Base-by-base conservation (phyloP, 2,888 invertebrate genomes). In the Meloe dianella region DNA sequence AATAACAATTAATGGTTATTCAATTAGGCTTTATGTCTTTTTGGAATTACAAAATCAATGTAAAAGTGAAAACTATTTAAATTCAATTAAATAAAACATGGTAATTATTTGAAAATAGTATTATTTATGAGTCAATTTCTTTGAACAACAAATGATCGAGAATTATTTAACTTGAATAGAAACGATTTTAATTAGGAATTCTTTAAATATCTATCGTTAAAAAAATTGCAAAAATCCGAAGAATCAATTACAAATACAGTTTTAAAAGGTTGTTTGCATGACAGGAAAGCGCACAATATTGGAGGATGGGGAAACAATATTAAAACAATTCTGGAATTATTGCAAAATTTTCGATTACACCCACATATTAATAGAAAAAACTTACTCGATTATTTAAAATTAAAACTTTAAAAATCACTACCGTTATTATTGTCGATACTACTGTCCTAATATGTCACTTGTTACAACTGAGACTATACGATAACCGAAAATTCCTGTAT, bases 61-160 rank as follows among this genome's bases (percentile, higher is more conserved):
- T 14, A 38, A 38, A 47, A 20, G 47, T 47, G 47, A 47, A 47
- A 47, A 47, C 47, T 47, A 47, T 47, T 20, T 47, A 47, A 47
- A 47, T 20, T 47, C 47, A 47, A 47, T 47, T 20, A 47, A 20
- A 17, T 17, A 47, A 17, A 47, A 47, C 47, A 47, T 7, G 17
- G 47, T 47, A 47, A 47, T 47, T 47, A 47, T 6, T 8, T 20
- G 17, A 9, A 17, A 47, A 47, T 20, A 8, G 47, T 6, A 20
- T 47, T 47, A 5, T 47, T 47, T 47, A 47, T 47, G 17, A 47
- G 47, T 20, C 47, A 47, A 47, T 47, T 47, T 47, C 17, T 20
- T 17, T 7, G 47, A 17, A 47, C 17, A 20, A 47, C 8, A 8
- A 20, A 20, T 47, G 20, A 20, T 20, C 17, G 17, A 17, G 47